Conservation (phyloP, 1,140 invertebrate species). For the Chlorops oryzae region DNA sequence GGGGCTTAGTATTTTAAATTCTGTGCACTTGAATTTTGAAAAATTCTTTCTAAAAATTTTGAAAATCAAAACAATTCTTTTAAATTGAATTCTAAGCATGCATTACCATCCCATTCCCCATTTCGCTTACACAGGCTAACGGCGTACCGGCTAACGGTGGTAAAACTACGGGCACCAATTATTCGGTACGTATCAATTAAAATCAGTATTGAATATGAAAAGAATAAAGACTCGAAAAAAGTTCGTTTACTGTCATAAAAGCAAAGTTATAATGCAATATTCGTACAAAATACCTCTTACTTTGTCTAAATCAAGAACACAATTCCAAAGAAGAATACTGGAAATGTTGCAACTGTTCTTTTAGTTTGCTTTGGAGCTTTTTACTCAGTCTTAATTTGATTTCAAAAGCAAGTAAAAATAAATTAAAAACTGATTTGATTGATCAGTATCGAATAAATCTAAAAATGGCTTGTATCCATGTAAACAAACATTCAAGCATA, state of each 20-base stretch:
- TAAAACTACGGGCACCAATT: conserved; percentile 47
- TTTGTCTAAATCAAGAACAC: no score
- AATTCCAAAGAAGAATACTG: no score
- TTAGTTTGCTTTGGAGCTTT: no score
- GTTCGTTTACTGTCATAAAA: no score
- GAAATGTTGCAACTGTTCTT: no score
- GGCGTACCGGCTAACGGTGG: conserved; percentile 46
- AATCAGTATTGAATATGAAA: conserved; percentile 33
- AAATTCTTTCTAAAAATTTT: background rate
- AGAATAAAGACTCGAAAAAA: background rate
- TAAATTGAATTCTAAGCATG: conserved; percentile 18
- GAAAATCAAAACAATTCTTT: conserved; percentile 6
- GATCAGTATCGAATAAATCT: conserved; percentile 46
- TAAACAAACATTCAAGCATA: no score
- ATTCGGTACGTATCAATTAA: conserved; percentile 50
- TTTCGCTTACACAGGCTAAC: conserved; percentile 47
- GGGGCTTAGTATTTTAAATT: no score
- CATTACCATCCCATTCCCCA: conserved; percentile 46
- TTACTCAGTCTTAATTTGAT: no score
- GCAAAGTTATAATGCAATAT: no score
- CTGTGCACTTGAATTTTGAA: background rate
- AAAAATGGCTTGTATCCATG: no score
- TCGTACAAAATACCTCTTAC: no score
- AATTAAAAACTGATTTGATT: conserved; percentile 45
- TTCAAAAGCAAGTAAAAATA: background rate